Evolutionary conservation across 2,888 invertebrate species (phyloP).

Genomic region (Bugula neritina): DNA sequence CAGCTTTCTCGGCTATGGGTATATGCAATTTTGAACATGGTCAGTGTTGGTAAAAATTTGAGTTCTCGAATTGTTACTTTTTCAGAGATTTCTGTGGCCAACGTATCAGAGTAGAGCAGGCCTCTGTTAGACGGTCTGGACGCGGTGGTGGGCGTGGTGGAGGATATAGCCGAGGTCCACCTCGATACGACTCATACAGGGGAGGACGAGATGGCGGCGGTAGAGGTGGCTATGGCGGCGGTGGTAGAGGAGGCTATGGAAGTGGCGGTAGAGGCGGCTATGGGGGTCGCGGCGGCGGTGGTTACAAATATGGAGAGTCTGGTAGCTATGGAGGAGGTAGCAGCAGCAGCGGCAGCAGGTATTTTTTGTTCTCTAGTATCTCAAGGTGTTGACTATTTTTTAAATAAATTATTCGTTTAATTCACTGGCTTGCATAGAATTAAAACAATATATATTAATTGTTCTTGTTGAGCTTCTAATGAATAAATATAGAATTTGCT

Average conservation of each 20-base stretch:
- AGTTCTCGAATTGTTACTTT: too few relatives aligned
- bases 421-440: too few relatives aligned
- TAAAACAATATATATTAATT: too few relatives aligned
- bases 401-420: not conserved
- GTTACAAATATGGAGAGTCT: conserved; percentile 24
- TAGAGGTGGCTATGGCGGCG: not conserved
- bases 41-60: too few relatives aligned
- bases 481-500: not conserved
- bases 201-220: conserved; percentile 4
- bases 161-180: conserved; percentile 2
- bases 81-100: conserved; percentile 13
- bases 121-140: not conserved
- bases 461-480: too few relatives aligned
- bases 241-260: conserved; percentile 34
- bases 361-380: not conserved
- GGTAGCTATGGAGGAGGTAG: not conserved
- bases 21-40: too few relatives aligned
- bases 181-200: conserved; percentile 7
- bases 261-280: conserved; percentile 30
- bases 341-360: conserved; percentile 3
- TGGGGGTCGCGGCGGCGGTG: conserved; percentile 17
- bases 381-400: not conserved
- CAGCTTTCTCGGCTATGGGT: too few relatives aligned
- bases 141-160: not conserved
- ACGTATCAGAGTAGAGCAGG: conserved; percentile 18